Evolutionary conservation across 2,797 vertebrate species (phyloP).

Genomic region (Allobates femoralis): DNA sequence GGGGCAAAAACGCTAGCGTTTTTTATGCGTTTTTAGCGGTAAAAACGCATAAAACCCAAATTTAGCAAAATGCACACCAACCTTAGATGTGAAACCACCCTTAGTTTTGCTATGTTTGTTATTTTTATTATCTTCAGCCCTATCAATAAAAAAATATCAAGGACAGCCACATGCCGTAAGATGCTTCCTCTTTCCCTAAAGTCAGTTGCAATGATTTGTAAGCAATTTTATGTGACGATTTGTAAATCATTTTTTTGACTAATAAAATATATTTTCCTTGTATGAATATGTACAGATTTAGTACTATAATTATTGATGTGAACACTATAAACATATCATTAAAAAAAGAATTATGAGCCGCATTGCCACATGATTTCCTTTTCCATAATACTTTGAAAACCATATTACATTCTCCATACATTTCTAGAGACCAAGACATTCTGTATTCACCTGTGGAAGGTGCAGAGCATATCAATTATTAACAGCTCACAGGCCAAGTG

Average conservation of each 20-base stretch:
- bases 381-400: not conserved
- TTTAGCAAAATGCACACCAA: too few relatives aligned
- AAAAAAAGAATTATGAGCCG: not conserved
- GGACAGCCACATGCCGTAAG: not conserved
- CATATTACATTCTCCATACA: not conserved
- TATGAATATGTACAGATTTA: not conserved
- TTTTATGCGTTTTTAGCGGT: too few relatives aligned
- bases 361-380: not conserved
- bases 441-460: conserved; percentile 35
- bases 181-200: not conserved
- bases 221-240: not conserved
- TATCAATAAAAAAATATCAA: not conserved
- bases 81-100: too few relatives aligned
- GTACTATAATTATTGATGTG: too few relatives aligned
- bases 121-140: too few relatives aligned
- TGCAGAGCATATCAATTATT: conserved; percentile 47
- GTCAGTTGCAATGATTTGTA: not conserved
- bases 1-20: too few relatives aligned
- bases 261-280: not conserved
- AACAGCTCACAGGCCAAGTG: conserved; percentile 54
- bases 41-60: too few relatives aligned
- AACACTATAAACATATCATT: not conserved
- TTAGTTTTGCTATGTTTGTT: too few relatives aligned
- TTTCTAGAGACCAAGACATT: not conserved
- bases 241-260: not conserved